These are phyloP conservation scores for Watsonalla binaria DNA, from an alignment of 2,888 invertebrate genomes.

Conservation along the genomic window DNA sequence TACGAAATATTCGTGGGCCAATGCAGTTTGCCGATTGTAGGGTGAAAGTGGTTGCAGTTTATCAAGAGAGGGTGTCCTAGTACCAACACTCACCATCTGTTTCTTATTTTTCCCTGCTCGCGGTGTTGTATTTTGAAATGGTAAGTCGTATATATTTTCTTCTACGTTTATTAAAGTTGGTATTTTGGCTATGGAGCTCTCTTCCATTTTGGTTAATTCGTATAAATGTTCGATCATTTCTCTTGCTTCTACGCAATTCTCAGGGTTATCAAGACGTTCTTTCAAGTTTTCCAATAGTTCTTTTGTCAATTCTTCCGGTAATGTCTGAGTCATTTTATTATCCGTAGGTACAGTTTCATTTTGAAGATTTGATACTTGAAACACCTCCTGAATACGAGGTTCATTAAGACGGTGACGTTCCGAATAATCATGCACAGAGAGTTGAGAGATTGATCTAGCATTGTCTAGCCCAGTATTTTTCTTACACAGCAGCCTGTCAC, in stretches of 20 bases:
- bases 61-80: conserved; percentile 78
- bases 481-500: conserved; percentile 62
- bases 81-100: conserved; percentile 76
- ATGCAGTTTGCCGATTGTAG: conserved; percentile 60
- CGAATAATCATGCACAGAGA: conserved; percentile 81
- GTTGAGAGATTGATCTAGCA: conserved; percentile 78
- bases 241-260: conserved; percentile 84
- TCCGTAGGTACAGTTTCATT: conserved; percentile 55
- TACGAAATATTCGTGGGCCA: conserved; percentile 72
- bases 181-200: conserved; percentile 77
- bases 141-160: conserved; percentile 82
- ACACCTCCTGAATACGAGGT: conserved; percentile 65
- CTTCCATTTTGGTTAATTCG: conserved; percentile 85
- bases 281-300: conserved; percentile 84
- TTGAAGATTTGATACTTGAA: conserved; percentile 52
- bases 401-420: conserved; percentile 80
- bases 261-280: conserved; percentile 84
- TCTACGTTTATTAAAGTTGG: conserved; percentile 30
- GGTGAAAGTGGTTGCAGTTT: conserved; percentile 74
- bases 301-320: conserved; percentile 86
- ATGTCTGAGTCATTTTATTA: conserved; percentile 83
- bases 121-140: conserved; percentile 66
- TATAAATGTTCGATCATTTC: conserved; percentile 88
- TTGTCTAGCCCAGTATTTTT: conserved; percentile 73
- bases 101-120: conserved; percentile 61